Evolutionary conservation across 2,888 invertebrate genomes (phyloP).

Genomic region (Carcina quercana): DNA sequence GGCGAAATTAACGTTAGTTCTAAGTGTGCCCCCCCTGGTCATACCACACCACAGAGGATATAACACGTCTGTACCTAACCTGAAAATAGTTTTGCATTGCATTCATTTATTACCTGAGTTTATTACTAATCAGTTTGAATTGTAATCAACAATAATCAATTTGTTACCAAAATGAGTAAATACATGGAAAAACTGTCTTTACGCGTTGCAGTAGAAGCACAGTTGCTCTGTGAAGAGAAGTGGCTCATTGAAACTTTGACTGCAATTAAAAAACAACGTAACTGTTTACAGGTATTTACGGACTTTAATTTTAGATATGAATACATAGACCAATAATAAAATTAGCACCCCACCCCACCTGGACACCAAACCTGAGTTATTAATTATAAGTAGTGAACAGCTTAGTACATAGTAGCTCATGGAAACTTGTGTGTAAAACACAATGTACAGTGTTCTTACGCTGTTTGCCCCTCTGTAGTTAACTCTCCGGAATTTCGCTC

Average conservation of each 20-base stretch:
- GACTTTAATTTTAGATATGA: not conserved
- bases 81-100: no score
- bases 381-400: not conserved
- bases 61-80: no score
- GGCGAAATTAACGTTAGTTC: no score
- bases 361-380: no score
- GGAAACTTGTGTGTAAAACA: not conserved
- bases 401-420: not conserved
- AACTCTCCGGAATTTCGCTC: not conserved
- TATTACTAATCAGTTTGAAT: no score
- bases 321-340: not conserved
- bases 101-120: no score
- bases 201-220: conserved; percentile 41
- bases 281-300: conserved; percentile 42
- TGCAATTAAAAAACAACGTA: conserved; percentile 42
- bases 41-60: no score
- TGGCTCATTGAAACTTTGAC: conserved; percentile 45
- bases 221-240: conserved; percentile 49
- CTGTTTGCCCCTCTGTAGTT: not conserved
- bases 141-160: no score
- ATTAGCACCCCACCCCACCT: not conserved
- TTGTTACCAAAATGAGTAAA: not conserved
- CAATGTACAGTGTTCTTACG: not conserved
- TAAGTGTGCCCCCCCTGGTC: no score
- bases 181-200: conserved; percentile 18